Base-by-base conservation (phyloP, 2,888 invertebrate genomes). In the Bombylius discolor region DNA sequence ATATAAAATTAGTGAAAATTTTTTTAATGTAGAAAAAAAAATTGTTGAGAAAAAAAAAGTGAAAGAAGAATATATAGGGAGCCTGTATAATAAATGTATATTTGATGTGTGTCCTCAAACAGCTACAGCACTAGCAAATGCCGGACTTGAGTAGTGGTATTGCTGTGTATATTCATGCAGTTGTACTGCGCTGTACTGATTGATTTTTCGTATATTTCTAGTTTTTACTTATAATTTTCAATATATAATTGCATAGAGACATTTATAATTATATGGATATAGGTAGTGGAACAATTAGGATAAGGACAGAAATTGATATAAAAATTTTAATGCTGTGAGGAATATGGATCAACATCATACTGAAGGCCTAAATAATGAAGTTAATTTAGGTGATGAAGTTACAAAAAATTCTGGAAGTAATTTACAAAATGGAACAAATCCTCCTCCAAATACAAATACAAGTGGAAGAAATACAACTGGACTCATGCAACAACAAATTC, bases 401-500 rank as follows among this genome's bases (percentile, higher is more conserved):
- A 56, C 58, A 51, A 59, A 56, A 53, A 60, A 59, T 47, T 58
- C 58, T 54, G 52, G 53, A 55, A 55, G 32, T 55, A 59, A 60
- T 55, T 60, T 62, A 56, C 64, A 64, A 61, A 64, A 64, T 63
- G 64, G 64, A 57, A 62, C 63, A 55, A 62, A 64, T 56, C 56
- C 62, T 50, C 55, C 59, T 56, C 53, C 53, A 57, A 58, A 55
- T 51, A 14, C 48, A 45, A 47, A 46, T 42, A 14, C 47, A 31
- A 50, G 56, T 47, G 56, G 54, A 13, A 53, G 55, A 54, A 55
- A 55, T 51, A 56, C 58, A 49, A 47, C 45, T n/a, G 53, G 59
- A 14, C 67, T 66, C 33, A 67, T 66, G 33, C 69, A 67, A 33
- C 68, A 68, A 58, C 65, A 68, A 53, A 64, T 66, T 36, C 68